These are phyloP conservation scores for Calosoma granatense DNA, from an alignment of 1,140 invertebrate species.

Conservation along the genomic window DNA sequence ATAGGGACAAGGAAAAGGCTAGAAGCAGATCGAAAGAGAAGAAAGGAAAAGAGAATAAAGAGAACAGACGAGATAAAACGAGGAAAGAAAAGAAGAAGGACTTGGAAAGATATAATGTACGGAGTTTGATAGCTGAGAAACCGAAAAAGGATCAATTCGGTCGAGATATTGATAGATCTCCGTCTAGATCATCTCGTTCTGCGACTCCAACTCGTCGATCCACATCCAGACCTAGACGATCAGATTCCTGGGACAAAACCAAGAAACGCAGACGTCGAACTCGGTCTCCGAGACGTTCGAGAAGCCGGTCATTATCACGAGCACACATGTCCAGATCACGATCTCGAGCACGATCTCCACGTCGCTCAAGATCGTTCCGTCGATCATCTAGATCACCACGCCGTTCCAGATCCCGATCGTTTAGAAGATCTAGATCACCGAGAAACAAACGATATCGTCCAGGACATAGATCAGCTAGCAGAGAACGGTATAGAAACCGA, in stretches of 20 bases:
- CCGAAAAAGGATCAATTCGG: slow-evolving; percentile 68
- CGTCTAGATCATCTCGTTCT: slow-evolving; percentile 25
- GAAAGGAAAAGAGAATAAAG: slow-evolving; percentile 21
- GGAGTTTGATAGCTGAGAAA: slow-evolving; percentile 62
- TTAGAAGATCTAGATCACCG: slow-evolving; percentile 34
- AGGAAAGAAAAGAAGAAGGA: slow-evolving; percentile 49
- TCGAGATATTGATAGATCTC: slow-evolving; percentile 46
- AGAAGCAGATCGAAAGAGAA: slow-evolving; percentile 27
- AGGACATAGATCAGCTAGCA: slow-evolving; percentile 26
- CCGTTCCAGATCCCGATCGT: slow-evolving; percentile 40
- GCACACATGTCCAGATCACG: slow-evolving; percentile 11
- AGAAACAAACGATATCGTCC: slow-evolving; percentile 28
- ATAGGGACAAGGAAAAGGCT: slow-evolving; percentile 54
- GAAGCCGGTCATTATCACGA: slow-evolving; percentile 19
- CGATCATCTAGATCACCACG: slow-evolving; percentile 34
- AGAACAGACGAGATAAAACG: slow-evolving; percentile 30
- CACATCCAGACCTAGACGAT: slow-evolving; percentile 17
- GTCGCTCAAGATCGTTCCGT: slow-evolving; percentile 30
- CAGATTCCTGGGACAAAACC: slow-evolving; percentile 19
- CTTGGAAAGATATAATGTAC: slow-evolving; percentile 69
- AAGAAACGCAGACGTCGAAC: slow-evolving; percentile 11
- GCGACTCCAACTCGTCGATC: slow-evolving; percentile 22
- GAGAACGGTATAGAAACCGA: slow-evolving; percentile 21
- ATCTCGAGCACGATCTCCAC: slow-evolving; percentile 25
- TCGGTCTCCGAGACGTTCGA: slow-evolving; percentile 11